Evolutionary conservation across 2,797 vertebrate species (phyloP).

Genomic region (Muraenolepis orangiensis): DNA sequence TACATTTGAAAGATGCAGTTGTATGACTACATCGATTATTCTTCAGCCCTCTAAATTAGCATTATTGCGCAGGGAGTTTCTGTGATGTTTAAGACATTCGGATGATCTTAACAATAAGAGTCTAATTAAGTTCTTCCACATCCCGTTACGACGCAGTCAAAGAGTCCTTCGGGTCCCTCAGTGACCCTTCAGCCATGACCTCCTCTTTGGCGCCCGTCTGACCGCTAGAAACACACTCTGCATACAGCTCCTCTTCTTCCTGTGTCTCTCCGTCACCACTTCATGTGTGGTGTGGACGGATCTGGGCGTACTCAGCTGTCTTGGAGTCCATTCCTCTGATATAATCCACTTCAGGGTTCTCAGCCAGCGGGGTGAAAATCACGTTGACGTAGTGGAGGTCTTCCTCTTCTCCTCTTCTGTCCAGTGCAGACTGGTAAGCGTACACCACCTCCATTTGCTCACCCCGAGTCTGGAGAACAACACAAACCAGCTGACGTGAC

Average conservation of each 20-base stretch:
- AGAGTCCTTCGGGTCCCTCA: not conserved
- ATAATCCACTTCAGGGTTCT: no score
- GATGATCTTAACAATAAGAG: not conserved
- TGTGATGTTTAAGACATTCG: not conserved
- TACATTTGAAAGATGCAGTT: not conserved
- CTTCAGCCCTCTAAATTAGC: not conserved
- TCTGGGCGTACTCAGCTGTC: no score
- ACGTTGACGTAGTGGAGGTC: no score
- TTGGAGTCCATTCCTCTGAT: no score
- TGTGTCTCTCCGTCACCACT: not conserved
- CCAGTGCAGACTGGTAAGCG: no score
- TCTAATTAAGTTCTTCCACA: not conserved
- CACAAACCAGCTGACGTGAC: no score
- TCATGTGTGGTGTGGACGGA: no score
- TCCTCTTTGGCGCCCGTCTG: not conserved
- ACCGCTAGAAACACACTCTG: not conserved
- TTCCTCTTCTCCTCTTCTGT: no score
- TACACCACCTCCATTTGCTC: no score
- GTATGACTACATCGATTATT: no score
- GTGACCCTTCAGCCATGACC: not conserved
- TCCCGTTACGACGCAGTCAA: not conserved
- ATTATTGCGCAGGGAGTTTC: not conserved
- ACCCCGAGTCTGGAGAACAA: no score
- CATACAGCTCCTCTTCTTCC: not conserved
- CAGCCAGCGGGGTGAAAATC: no score